phyloP scores from a whole-genome alignment of 1,140 invertebrate genomes.

The Heterodera carotae region DNA sequence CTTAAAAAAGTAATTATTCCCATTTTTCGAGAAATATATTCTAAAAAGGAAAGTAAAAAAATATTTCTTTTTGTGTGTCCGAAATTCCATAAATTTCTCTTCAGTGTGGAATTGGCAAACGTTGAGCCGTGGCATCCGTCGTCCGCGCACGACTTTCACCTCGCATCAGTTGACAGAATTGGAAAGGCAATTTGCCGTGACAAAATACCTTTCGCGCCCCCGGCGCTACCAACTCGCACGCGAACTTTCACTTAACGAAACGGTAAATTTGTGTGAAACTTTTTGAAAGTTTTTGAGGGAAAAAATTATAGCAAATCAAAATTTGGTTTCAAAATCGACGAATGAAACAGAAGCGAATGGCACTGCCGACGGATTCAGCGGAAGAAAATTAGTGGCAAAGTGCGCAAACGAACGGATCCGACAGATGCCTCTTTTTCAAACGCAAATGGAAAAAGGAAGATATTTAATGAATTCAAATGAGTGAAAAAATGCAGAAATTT shows the following conservation, averaged over 20 bases:
- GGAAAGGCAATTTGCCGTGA: slow-evolving; percentile 96
- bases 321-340: slow-evolving; percentile 81
- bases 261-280: slow-evolving; percentile 72
- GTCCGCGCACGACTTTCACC: slow-evolving; percentile 95
- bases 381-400: not conserved
- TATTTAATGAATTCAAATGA: no score
- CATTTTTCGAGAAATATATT: no score
- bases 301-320: slow-evolving; percentile 57
- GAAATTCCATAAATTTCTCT: slow-evolving; percentile 13
- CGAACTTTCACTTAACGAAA: slow-evolving; percentile 93
- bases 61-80: not conserved
- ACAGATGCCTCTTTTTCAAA: no score
- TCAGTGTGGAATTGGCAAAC: slow-evolving; percentile 63
- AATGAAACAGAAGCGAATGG: slow-evolving; percentile 87
- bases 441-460: no score
- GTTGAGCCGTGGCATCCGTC: slow-evolving; percentile 80
- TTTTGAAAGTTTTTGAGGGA: slow-evolving; percentile 14
- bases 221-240: slow-evolving; percentile 98
- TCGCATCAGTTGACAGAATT: slow-evolving; percentile 94
- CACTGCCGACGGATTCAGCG: not conserved
- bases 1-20: no score
- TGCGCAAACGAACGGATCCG: not conserved
- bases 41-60: no score
- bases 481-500: no score
- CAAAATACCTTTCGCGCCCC: slow-evolving; percentile 95